phyloP scores from a whole-genome alignment of 2,797 vertebrate species.

The Etheostoma perlongum region DNA sequence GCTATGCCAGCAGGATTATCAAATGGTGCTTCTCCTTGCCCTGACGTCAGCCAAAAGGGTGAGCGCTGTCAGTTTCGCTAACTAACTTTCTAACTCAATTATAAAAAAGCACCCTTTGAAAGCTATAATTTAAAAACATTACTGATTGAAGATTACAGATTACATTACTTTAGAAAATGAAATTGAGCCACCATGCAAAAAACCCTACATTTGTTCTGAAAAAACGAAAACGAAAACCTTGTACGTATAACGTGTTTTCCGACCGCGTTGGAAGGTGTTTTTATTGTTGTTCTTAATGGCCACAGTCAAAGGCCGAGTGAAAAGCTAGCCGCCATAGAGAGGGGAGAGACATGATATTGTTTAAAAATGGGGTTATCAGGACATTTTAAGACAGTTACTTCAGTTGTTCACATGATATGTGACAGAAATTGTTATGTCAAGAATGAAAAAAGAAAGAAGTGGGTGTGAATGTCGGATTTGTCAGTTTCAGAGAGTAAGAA shows the following conservation, averaged over 20 bases:
- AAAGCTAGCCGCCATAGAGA: neutral
- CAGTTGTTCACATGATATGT: neutral
- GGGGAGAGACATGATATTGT: neutral
- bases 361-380: neutral
- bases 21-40: no score
- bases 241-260: neutral
- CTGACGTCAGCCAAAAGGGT: no score
- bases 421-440: neutral
- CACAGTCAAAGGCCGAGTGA: neutral
- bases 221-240: no score
- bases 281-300: neutral
- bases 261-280: neutral
- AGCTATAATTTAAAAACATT: neutral
- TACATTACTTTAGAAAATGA: neutral
- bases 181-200: no score
- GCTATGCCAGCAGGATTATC: no score
- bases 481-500: neutral
- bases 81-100: neutral
- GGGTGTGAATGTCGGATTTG: neutral
- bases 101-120: neutral
- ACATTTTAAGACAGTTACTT: neutral
- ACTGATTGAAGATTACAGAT: neutral
- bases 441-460: neutral
- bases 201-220: no score
- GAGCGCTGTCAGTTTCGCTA: neutral